These are phyloP conservation scores for Ostrea edulis DNA, from an alignment of 1,140 invertebrate genomes.

Conservation along the genomic window DNA sequence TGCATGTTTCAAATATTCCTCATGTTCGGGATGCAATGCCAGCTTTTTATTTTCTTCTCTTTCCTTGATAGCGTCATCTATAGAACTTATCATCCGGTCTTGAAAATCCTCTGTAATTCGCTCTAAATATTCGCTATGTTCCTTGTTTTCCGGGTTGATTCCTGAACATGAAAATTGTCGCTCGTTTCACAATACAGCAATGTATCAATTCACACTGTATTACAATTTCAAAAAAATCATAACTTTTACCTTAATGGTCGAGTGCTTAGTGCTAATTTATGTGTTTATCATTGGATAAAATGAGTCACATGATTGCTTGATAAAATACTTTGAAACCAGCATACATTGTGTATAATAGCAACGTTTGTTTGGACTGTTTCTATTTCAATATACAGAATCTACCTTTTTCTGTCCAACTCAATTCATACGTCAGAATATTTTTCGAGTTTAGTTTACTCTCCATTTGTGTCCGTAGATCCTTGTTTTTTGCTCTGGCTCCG, in stretches of 20 bases:
- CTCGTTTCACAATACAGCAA: no score
- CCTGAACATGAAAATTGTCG: constrained; percentile 43
- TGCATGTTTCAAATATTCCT: constrained; percentile 53
- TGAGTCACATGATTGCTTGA: no score
- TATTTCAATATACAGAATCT: not conserved
- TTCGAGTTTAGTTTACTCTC: constrained; percentile 5
- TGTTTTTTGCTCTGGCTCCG: constrained; percentile 51
- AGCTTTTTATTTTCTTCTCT: constrained; percentile 26
- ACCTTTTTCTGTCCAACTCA: constrained; percentile 60
- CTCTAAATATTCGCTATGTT: constrained; percentile 60
- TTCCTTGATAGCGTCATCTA: constrained; percentile 51
- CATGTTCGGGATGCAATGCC: constrained; percentile 41
- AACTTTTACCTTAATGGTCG: no score
- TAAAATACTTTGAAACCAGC: no score
- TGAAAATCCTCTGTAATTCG: constrained; percentile 58
- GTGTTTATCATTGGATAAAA: no score
- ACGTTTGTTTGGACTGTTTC: no score
- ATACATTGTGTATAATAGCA: no score
- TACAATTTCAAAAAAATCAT: no score
- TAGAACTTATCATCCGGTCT: constrained; percentile 44
- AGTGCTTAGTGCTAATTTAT: no score
- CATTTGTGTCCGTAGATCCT: constrained; percentile 50
- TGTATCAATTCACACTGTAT: no score
- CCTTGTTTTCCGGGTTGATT: constrained; percentile 50
- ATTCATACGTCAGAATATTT: constrained; percentile 41